Percentiles rank a stretch among this genome's conserved stretches.
phyloP scores from a whole-genome alignment of 37 sponge, comb jelly and placozoan species.

The Eunapius fragilis region DNA sequence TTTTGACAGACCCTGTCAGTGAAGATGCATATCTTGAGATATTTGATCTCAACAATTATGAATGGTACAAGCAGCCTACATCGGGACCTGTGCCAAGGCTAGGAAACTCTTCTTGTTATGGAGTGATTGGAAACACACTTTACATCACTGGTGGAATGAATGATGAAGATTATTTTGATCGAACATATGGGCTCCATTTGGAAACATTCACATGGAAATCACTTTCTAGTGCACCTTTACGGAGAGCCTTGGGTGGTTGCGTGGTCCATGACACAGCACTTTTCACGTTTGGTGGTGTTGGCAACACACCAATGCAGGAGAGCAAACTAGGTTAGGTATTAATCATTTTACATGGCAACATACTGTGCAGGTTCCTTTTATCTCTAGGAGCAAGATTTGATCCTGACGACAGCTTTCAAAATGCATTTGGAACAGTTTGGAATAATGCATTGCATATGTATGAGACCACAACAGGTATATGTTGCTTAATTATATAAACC shows the following conservation, averaged over 20 bases:
- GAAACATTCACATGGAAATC: background rate
- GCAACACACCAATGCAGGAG: no score
- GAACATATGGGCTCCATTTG: background rate
- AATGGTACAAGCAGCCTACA: background rate
- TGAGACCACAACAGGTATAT: constrained; percentile 2
- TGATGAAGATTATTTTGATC: background rate
- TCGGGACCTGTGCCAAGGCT: background rate
- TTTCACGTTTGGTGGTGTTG: no score
- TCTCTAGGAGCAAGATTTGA: no score
- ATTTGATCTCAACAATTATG: background rate
- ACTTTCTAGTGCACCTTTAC: background rate
- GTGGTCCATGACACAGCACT: no score
- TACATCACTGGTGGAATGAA: constrained; percentile 5
- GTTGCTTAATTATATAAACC: no score
- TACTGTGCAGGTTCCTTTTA: no score
- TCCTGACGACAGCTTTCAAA: no score
- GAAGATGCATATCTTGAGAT: constrained; percentile 1
- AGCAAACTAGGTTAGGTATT: no score
- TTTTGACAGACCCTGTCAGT: no score
- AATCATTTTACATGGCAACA: no score
- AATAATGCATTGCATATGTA: constrained; percentile 10
- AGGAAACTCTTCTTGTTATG: background rate
- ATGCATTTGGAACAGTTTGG: constrained; percentile 9
- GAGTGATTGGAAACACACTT: background rate
- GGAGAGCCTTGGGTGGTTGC: no score